Percentiles rank a stretch among this genome's conserved stretches.
Conservation (phyloP, 2,113 vertebrate genomes). For the Lontra canadensis region DNA sequence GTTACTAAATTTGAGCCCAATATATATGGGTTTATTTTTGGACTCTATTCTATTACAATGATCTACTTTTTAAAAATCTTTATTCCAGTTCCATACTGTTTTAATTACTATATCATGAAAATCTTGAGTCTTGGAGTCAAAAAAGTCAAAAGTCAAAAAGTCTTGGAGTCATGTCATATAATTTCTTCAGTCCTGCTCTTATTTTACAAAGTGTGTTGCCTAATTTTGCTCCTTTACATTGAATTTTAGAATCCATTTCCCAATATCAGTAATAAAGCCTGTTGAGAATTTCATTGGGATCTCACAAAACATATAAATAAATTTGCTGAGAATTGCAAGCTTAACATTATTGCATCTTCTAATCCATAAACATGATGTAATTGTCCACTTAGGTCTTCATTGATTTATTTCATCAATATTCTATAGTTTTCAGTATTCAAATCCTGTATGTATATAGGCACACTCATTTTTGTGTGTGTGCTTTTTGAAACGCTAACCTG, state of each 20-base stretch:
- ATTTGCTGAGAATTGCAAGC: background rate
- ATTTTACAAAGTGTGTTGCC: background rate
- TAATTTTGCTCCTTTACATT: background rate
- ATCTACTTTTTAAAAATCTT: background rate
- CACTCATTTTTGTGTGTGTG: background rate
- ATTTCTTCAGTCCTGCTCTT: background rate
- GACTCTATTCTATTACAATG: background rate
- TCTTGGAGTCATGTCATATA: background rate
- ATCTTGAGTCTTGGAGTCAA: background rate
- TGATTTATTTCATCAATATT: background rate
- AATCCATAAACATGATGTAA: background rate
- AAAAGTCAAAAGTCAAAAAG: background rate
- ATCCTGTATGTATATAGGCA: background rate
- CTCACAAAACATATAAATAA: background rate
- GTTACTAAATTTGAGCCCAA: background rate
- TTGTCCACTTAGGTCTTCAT: background rate
- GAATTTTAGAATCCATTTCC: background rate
- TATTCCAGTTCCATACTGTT: background rate
- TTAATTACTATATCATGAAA: background rate
- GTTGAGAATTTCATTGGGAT: background rate
- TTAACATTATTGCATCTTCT: background rate
- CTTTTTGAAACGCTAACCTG: background rate
- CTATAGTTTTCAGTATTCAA: background rate
- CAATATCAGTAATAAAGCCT: background rate
- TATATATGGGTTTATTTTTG: background rate